Evolutionary conservation across 37 sponge, comb jelly and placozoan genomes (phyloP).

Genomic region (Aphrocallistes beatrix): DNA sequence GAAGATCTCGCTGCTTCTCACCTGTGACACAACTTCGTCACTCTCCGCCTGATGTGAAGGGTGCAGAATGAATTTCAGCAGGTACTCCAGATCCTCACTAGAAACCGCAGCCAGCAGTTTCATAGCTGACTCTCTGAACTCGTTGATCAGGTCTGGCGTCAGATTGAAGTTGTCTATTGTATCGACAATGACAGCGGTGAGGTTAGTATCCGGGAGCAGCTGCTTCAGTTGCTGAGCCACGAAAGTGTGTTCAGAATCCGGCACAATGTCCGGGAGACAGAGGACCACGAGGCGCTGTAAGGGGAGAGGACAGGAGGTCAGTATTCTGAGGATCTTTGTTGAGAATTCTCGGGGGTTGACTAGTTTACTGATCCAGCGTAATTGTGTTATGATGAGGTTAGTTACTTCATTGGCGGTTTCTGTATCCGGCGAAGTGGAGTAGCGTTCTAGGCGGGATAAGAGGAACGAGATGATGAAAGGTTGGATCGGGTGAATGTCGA

Average conservation of each 20-base stretch:
- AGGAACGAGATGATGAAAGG: not conserved
- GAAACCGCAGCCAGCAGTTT: not conserved
- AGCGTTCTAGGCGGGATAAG: not conserved
- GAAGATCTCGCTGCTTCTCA: not conserved
- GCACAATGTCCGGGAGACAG: not conserved
- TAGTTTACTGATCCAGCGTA: not conserved
- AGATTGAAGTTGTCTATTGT: not conserved
- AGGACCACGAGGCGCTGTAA: not conserved
- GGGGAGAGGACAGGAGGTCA: not conserved
- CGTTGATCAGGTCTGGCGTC: not conserved
- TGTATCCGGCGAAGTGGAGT: not conserved
- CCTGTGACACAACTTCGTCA: not conserved
- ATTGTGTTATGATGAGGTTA: not conserved
- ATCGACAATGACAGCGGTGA: not conserved
- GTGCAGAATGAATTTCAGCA: not conserved
- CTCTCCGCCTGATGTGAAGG: not conserved
- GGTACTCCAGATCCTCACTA: not conserved
- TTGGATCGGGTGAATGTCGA: not conserved
- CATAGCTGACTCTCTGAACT: not conserved
- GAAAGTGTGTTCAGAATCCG: not conserved
- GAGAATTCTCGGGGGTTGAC: not conserved
- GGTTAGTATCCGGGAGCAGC: not conserved
- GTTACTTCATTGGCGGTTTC: not conserved
- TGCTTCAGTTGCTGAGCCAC: slow-evolving; percentile 4
- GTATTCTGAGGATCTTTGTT: not conserved